A percentile compares a stretch with the other conserved stretches of the same genome.
Evolutionary conservation across 2,113 vertebrate genomes (phyloP).

Genomic region (Crocuta crocuta): DNA sequence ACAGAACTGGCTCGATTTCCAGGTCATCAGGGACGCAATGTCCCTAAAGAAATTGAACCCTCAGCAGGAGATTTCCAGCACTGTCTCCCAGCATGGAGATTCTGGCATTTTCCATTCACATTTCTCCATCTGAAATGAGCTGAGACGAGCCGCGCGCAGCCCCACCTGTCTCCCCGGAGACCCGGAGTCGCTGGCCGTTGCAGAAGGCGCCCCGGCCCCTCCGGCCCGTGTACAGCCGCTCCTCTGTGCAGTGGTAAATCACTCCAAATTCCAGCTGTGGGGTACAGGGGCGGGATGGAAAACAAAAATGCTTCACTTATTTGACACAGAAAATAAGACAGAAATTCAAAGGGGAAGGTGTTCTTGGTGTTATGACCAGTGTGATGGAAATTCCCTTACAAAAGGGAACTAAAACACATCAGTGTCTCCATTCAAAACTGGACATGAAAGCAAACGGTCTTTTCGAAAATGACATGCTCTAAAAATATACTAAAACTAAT

Average conservation of each 20-base stretch:
- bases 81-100: conserved; percentile 2
- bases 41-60: conserved; percentile 57
- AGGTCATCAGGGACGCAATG: background rate
- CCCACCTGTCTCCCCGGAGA: conserved; percentile 92
- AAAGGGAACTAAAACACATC: background rate
- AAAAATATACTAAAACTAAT: background rate
- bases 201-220: conserved; percentile 93
- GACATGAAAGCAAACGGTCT: background rate
- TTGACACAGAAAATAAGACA: background rate
- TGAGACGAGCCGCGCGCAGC: conserved; percentile 62
- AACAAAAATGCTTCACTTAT: conserved; percentile 74
- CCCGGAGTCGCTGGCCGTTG: conserved; percentile 90
- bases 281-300: conserved; percentile 81
- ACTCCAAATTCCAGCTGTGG: conserved; percentile 93
- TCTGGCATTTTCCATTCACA: conserved; percentile 75
- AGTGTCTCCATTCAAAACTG: background rate
- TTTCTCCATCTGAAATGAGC: conserved; percentile 26
- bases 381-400: background rate
- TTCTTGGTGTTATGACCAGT: background rate
- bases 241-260: conserved; percentile 93
- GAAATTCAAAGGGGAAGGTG: background rate
- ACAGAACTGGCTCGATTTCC: background rate
- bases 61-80: conserved; percentile 69
- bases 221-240: conserved; percentile 92
- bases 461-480: background rate